Percentiles rank a stretch among this genome's conserved stretches.
Evolutionary conservation across 1,140 invertebrate species (phyloP).

Genomic region (Cotesia glomerata): DNA sequence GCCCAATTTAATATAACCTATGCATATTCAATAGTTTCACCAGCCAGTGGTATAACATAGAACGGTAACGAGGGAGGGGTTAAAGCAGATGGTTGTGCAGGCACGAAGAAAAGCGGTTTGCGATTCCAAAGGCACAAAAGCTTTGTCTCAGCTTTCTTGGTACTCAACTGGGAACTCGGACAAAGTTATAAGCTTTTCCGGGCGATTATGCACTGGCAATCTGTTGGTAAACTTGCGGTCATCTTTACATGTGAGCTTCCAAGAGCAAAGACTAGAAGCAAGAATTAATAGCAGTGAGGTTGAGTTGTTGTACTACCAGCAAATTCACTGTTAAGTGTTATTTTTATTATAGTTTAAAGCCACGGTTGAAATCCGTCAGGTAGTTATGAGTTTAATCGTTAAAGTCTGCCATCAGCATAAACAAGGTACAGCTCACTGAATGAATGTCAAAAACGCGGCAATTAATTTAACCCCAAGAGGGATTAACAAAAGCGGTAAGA

Average conservation of each 20-base stretch:
- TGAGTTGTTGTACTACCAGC: too few relatives aligned
- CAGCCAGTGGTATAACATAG: constrained; percentile 4
- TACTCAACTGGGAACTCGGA: constrained; percentile 32
- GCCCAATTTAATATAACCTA: constrained; percentile 59
- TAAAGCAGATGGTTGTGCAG: background rate
- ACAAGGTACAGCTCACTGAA: constrained; percentile 45
- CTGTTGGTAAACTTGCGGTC: background rate
- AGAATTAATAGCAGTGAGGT: too few relatives aligned
- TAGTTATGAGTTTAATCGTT: constrained; percentile 54
- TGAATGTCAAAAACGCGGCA: constrained; percentile 61
- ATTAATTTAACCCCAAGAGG: constrained; percentile 55
- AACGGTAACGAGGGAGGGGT: too few relatives aligned
- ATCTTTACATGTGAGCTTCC: background rate
- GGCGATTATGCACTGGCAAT: constrained; percentile 1
- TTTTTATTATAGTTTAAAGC: background rate
- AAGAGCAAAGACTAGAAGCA: too few relatives aligned
- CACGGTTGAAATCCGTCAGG: constrained; percentile 27
- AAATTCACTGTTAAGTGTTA: too few relatives aligned
- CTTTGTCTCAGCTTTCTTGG: constrained; percentile 45
- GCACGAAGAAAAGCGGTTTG: constrained; percentile 18
- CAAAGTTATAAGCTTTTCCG: constrained; percentile 17
- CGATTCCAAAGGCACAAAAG: constrained; percentile 51
- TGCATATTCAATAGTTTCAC: constrained; percentile 57
- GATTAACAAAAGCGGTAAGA: constrained; percentile 55
- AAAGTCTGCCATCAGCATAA: constrained; percentile 42